Base-by-base conservation (phyloP, 1,140 invertebrate genomes). In the Protaetia brevitarsis region DNA sequence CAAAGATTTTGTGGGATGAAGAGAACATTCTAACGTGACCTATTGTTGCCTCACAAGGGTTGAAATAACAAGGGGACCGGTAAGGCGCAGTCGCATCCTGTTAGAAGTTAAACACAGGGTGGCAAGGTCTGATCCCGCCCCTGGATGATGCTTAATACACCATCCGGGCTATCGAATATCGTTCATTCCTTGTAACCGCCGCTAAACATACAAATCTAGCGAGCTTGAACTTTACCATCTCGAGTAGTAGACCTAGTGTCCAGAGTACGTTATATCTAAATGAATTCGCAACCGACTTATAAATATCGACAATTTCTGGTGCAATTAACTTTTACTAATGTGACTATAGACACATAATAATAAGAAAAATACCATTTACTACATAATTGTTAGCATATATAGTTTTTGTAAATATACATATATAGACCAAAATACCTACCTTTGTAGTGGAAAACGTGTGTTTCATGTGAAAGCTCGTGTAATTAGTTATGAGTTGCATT, bases 61-160 rank as follows among this genome's bases (percentile, higher is more conserved):
- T 41, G 23, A 30, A 45, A 64, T 41, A 37, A 51, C 13, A 51
- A 64, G 62, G 64, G 57, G 63, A 62, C 34, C 56, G 68, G 51
- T 29, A 41, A 45, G 21, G 58, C 66, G 67, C 69, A 67, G 66
- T 59, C 63, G 68, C 66, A 68, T 68, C 69, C 65, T 66, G 67
- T 72, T 73, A 77, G 76, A 77, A 77, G 76, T 77, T 77, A 77
- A 77, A 77, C 72, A 76, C 74, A 72, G 76, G 76, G 73, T 74
- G 70, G 74, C 76, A 72, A 74, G 69, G 57, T 75, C 72, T 76
- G 74, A 77, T 77, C 75, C 76, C 76, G 76, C 76, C 76, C 73
- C 73, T 71, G 69, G 72, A 73, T 73, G 66, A 73, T 59, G 61
- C 45, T 34, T 64, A 68, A 64, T 64, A 69, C 66, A 68, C 66